A percentile compares a stretch with the other conserved stretches of the same genome.
phyloP scores from a whole-genome alignment of 1,140 invertebrate species.

The Fragariocoptes setiger region DNA sequence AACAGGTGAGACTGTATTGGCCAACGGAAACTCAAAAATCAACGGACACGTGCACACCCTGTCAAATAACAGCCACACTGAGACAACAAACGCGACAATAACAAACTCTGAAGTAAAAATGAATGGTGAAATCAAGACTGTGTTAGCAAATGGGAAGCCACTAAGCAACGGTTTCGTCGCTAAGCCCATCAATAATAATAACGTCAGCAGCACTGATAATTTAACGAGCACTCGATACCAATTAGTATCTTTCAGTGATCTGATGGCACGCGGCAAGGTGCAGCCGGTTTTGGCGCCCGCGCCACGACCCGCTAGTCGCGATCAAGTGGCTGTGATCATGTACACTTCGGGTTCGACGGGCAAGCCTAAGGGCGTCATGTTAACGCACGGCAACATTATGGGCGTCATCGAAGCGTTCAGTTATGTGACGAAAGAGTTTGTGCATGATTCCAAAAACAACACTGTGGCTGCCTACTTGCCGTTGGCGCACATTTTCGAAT shows the following conservation, averaged over 20 bases:
- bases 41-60: neutral
- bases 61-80: too few relatives aligned
- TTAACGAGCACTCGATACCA: too few relatives aligned
- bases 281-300: too few relatives aligned
- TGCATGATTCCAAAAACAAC: constrained; percentile 25
- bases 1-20: too few relatives aligned
- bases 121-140: neutral
- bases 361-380: constrained; percentile 36
- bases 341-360: constrained; percentile 81
- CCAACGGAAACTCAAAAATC: neutral
- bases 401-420: constrained; percentile 55
- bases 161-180: neutral
- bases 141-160: neutral
- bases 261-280: neutral
- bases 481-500: constrained; percentile 18
- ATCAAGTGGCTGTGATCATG: constrained; percentile 70
- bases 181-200: neutral
- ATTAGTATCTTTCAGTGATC: neutral
- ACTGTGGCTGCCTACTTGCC: constrained; percentile 78
- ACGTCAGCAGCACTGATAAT: too few relatives aligned
- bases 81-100: too few relatives aligned
- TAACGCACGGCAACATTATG: constrained; percentile 62
- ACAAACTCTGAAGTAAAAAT: neutral
- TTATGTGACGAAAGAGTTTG: constrained; percentile 27
- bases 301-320: constrained; percentile 5